Base-by-base conservation (phyloP, 2,888 invertebrate species). In the Drosophila atripex region DNA sequence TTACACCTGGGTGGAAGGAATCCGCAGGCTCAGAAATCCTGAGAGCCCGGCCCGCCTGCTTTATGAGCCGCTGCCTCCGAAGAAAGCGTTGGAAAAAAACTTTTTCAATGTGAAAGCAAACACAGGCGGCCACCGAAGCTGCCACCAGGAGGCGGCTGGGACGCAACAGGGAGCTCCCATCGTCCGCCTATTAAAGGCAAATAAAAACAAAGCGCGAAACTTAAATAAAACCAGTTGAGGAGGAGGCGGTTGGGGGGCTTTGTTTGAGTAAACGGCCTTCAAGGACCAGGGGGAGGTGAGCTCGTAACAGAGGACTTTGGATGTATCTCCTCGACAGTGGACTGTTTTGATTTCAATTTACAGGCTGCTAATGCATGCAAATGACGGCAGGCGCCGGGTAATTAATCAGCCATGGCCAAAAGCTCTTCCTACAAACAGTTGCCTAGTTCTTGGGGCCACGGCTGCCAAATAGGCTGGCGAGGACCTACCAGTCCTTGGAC, bases 101-200 rank as follows among this genome's bases (percentile, higher is more conserved):
- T 74, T 87, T 77, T 71, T 70, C 76, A 80, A 84, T 87, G 85
- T 56, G 77, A 80, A 74, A 68, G 82, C 55, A 84, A 84, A 77
- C 80, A 76, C 55, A 43, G 66, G 41, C 53, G 58, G 55, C 43
- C 55, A 57, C 52, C 73, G 73, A 79, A 73, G 75, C 71, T 79
- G 54, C 57, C 70, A 47, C 46, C 65, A 51, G 43, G 50, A 49
- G 61, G 47, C 14, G 35, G 46, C 47, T 46, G 60, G 52, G 52
- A 14, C 12, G 47, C 1, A 6, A 14, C 3, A 5, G 28, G 14
- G 9, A 16, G 8, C n/a, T 3, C 9, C 21, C 21, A 14, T 14
- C 39, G 39, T 18, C 45, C 52, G 30, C 47, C 54, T 77, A 70
- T 72, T 71, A 71, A 74, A 73, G 66, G 64, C 73, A 83, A 86